Conservation (phyloP, 2,888 invertebrate genomes). For the Patella depressa region DNA sequence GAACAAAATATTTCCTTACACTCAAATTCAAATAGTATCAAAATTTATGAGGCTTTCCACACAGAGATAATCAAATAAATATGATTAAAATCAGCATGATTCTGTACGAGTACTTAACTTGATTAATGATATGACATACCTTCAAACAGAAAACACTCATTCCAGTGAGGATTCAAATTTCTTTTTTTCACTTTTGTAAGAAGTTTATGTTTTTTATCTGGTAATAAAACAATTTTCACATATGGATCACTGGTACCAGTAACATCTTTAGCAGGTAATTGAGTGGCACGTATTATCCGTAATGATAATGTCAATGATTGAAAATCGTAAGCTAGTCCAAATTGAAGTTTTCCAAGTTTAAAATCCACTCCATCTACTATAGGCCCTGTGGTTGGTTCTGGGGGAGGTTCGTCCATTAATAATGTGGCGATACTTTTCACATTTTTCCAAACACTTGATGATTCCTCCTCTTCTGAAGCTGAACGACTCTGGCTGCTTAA, state of each 20-base stretch:
- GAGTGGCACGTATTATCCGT: conserved; percentile 64
- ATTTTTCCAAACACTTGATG: conserved; percentile 38
- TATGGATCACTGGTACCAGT: conserved; percentile 71
- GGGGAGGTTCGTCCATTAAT: conserved; percentile 59
- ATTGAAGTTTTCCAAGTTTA: conserved; percentile 65
- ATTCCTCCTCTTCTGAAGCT: conserved; percentile 42
- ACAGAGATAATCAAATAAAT: too few species aligned
- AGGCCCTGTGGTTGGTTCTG: conserved; percentile 40
- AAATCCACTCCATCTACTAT: conserved; percentile 59
- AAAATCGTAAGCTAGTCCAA: conserved; percentile 67
- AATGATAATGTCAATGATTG: conserved; percentile 65
- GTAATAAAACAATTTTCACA: conserved; percentile 69
- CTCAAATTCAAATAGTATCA: too few species aligned
- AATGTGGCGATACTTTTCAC: conserved; percentile 54
- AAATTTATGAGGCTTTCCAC: too few species aligned
- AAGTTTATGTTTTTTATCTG: conserved; percentile 69
- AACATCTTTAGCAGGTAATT: conserved; percentile 70
- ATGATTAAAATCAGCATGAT: too few species aligned
- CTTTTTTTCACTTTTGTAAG: conserved; percentile 70
- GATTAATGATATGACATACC: conserved; percentile 74
- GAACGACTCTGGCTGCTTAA: conserved; percentile 44
- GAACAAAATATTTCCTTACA: too few species aligned
- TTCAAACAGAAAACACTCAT: conserved; percentile 71
- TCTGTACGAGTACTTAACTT: background rate
- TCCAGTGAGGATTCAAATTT: conserved; percentile 71